These are phyloP conservation scores for Cercopithecus mona DNA, from an alignment of 2,113 vertebrate genomes.

Conservation along the genomic window DNA sequence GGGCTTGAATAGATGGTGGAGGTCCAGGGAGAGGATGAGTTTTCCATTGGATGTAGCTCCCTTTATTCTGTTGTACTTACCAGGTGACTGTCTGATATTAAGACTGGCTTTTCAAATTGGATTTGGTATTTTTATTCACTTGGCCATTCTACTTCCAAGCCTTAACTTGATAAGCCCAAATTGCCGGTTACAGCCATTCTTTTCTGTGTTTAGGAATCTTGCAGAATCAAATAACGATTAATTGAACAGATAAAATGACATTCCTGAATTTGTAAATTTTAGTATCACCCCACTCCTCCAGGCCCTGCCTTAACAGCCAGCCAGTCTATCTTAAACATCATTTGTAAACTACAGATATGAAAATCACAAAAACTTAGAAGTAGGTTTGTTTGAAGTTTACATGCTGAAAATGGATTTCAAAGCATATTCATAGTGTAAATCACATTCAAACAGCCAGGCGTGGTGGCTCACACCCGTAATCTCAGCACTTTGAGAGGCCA, in stretches of 20 bases:
- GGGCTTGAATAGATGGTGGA: neutral
- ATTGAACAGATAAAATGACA: slow-evolving; percentile 13
- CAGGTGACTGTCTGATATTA: neutral
- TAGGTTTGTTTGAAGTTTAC: neutral
- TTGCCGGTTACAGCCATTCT: neutral
- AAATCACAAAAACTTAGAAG: slow-evolving; percentile 15
- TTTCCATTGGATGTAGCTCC: neutral
- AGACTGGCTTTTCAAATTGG: neutral
- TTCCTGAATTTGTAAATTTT: neutral
- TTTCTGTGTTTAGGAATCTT: slow-evolving; percentile 31
- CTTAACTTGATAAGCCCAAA: neutral
- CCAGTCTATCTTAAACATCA: neutral
- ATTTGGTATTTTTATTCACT: slow-evolving; percentile 1
- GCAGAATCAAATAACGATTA: neutral
- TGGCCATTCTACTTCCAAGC: neutral
- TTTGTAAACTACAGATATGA: neutral
- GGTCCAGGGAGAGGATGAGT: neutral
- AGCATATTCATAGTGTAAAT: neutral
- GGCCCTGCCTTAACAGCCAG: neutral
- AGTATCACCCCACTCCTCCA: neutral
- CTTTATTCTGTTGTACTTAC: neutral
- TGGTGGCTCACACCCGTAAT: too few species aligned
- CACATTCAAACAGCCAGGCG: neutral
- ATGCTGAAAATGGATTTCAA: slow-evolving; percentile 15
- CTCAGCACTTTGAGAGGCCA: too few species aligned